phyloP scores from a whole-genome alignment of 2,888 invertebrate genomes.

The Pristionchus fissidentatus region DNA sequence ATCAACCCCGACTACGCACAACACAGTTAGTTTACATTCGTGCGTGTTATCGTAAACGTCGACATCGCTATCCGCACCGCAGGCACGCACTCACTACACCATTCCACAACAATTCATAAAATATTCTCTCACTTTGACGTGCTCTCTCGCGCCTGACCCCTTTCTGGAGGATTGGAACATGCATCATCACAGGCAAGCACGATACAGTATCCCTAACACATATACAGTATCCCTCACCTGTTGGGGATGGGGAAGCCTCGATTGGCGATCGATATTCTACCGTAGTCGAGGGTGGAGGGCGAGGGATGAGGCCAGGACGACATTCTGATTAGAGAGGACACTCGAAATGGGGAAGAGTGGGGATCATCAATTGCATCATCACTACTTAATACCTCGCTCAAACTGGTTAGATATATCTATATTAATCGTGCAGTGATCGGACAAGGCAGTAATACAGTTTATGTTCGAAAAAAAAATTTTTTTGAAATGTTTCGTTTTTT shows the following conservation, averaged over 20 bases:
- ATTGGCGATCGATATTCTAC: background rate
- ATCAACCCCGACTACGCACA: too few species aligned
- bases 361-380: background rate
- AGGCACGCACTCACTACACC: background rate
- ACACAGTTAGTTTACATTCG: background rate
- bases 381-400: too few species aligned
- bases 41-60: background rate
- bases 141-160: too few species aligned
- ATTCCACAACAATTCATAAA: background rate
- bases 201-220: background rate
- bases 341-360: background rate
- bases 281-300: constrained; percentile 22
- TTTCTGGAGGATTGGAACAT: too few species aligned
- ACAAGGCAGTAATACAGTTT: background rate
- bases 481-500: too few species aligned
- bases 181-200: too few species aligned
- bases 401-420: background rate
- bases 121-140: too few species aligned
- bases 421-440: background rate
- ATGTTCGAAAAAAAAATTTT: background rate
- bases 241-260: constrained; percentile 4
- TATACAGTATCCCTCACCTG: background rate
- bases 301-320: constrained; percentile 37
- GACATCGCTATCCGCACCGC: background rate
- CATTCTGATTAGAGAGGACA: constrained; percentile 6